Evolutionary conservation across 2,797 vertebrate genomes (phyloP), one percentile per base, ranked within the genome.

Genomic region (Aulostomus chinensis): DNA sequence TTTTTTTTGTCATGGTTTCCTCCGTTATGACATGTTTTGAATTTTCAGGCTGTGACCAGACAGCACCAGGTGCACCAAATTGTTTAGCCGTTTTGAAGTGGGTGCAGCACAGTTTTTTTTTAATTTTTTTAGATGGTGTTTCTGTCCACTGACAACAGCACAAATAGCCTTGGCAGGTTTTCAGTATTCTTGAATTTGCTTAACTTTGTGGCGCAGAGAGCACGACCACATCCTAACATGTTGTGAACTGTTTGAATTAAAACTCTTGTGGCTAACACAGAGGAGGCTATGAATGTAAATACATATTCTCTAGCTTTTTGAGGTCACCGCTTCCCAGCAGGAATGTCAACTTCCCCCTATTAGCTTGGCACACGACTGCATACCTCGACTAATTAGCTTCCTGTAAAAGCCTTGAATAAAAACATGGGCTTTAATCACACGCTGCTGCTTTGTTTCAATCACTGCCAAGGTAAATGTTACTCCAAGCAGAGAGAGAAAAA

Each of bases 341-440:
- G 90, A 92, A 92, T 5, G 83, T 91, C 89, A 93, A 85, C 91
- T 88, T 88, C 92, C 93, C 58, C 88, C 90, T 91, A 81, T 81
- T 74, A 63, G 86, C 78, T 90, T 92, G 87, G 92, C 91, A 92
- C 87, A 87, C 73, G 66, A 86, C 78, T 52, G 54, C 93, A 95
- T 97, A 95, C 94, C 94, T 91, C 63, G 63, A 79, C 88, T 94
- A 94, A 97, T 95, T 93, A 92, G 92, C 92, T 97, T 98, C 96
- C 96, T 95, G 94, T 91, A 92, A 93, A 93, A 86, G 76, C 78
- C 86, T 93, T 94, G 91, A 93, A 93, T 88, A 89, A 91, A 90
- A 91, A 91, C 86, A 94, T 71, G 76, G 83, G 86, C 92, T 91
- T 91, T 93, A 93, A 94, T 94, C 93, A 93, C 91, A 92, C 88